These are phyloP conservation scores for Eristalis arbustorum DNA, from an alignment of 2,888 invertebrate genomes.

Conservation along the genomic window DNA sequence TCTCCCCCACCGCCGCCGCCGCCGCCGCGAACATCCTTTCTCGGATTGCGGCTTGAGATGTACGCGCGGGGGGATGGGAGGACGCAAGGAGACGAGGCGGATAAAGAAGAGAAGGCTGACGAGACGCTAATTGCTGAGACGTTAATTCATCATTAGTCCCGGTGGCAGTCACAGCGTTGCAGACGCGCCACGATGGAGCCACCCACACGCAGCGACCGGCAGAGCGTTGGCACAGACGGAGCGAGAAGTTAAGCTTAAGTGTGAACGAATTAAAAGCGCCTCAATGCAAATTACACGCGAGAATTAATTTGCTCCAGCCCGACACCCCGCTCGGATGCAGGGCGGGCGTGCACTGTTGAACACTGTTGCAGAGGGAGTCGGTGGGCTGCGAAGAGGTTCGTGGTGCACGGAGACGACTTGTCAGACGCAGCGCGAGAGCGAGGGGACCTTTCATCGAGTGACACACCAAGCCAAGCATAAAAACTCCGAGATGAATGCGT, in stretches of 20 bases:
- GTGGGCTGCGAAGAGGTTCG: not conserved
- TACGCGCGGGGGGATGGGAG: not conserved
- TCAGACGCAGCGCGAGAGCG: not conserved
- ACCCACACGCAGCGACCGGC: not conserved
- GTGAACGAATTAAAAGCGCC: conserved; percentile 57
- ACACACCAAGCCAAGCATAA: no score
- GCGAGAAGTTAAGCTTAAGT: conserved; percentile 34
- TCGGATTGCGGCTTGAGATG: not conserved
- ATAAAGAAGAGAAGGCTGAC: not conserved
- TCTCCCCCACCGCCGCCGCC: not conserved
- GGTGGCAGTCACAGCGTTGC: not conserved
- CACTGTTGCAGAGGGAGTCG: not conserved
- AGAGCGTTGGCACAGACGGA: not conserved
- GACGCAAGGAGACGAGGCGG: not conserved
- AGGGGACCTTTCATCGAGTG: no score
- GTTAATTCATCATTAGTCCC: conserved; percentile 65
- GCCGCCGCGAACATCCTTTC: conserved; percentile 36
- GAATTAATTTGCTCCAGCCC: conserved; percentile 25
- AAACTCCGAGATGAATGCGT: no score
- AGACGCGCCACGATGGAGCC: not conserved
- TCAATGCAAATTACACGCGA: conserved; percentile 53
- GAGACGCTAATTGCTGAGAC: conserved; percentile 61
- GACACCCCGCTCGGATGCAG: conserved; percentile 21
- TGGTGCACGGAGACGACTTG: not conserved
- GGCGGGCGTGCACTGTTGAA: not conserved